Base-by-base conservation (phyloP, 2,888 invertebrate genomes). In the Onchidella celtica region DNA sequence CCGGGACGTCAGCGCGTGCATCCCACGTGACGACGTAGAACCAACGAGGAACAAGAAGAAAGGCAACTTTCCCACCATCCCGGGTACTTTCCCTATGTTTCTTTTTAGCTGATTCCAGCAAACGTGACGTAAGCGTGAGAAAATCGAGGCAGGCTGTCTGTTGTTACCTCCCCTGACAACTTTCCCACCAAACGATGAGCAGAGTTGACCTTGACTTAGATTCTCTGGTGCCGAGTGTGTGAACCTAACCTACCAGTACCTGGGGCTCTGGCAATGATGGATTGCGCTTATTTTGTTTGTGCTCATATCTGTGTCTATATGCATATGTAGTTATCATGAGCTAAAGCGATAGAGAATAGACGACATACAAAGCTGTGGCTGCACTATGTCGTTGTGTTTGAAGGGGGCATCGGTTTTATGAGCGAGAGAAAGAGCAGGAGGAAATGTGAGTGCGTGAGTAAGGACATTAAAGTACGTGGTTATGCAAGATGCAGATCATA, bases 181-280 rank as follows among this genome's bases (percentile, higher is more conserved):
- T 70, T 70, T 70, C 70, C 70, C 70, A 70, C 70, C 70, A n/a
- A 70, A 32, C 47, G 55, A 32, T 55, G 47, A 47, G 55, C 24
- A 29, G 29, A 11, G 24, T 21, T 29, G 70, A 32, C 70, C 70
- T 70, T 70, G 70, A 29, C 70, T 55, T 29, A 70, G 32, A 55
- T 70, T 2, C 4, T 47, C 32, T 14, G 14, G 29, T 47, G 36
- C 29, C 27, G 47, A 36, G 34, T 73, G 72, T n/a, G n/a, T n/a
- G n/a, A n/a, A n/a, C n/a, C n/a, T n/a, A n/a, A n/a, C n/a, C n/a
- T n/a, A n/a, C n/a, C n/a, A n/a, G n/a, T n/a, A n/a, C n/a, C n/a
- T n/a, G n/a, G n/a, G n/a, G n/a, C n/a, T n/a, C n/a, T n/a, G n/a
- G n/a, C n/a, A n/a, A n/a, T n/a, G n/a, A n/a, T n/a, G n/a, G n/a